A percentile compares a stretch with the other conserved stretches of the same genome.
Evolutionary conservation across 2,888 invertebrate species (phyloP).

Genomic region (Polydrusus cervinus): DNA sequence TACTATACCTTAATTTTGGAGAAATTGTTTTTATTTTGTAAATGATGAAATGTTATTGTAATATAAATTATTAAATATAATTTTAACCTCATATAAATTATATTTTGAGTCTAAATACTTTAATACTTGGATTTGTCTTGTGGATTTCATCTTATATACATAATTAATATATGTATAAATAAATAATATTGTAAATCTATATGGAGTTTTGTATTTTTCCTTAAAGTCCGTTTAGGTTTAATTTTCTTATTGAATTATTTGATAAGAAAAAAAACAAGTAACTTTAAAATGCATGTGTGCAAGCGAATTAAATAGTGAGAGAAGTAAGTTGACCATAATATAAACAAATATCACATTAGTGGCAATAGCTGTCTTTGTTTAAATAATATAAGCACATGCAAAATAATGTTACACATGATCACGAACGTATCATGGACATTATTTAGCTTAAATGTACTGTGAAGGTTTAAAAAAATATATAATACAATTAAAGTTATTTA

Average conservation of each 20-base stretch:
- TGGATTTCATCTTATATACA: conserved; percentile 72
- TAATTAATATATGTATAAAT: conserved; percentile 72
- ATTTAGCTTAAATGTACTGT: too few relatives aligned
- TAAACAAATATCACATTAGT: too few relatives aligned
- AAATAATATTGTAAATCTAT: conserved; percentile 71
- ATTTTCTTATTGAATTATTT: neutral
- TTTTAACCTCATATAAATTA: conserved; percentile 66
- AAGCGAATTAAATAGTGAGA: too few relatives aligned
- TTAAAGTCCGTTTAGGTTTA: neutral
- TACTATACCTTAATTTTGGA: conserved; percentile 36
- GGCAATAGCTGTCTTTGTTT: too few relatives aligned
- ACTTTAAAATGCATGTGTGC: too few relatives aligned
- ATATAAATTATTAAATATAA: conserved; percentile 63
- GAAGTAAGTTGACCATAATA: too few relatives aligned
- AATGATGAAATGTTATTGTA: conserved; percentile 64
- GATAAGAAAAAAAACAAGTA: too few relatives aligned
- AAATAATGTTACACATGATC: too few relatives aligned
- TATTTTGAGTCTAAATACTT: conserved; percentile 67
- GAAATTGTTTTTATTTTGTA: conserved; percentile 63
- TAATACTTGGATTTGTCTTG: conserved; percentile 70
- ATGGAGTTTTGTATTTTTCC: conserved; percentile 39
- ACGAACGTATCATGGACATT: too few relatives aligned
- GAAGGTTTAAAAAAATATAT: too few relatives aligned
- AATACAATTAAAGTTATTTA: too few relatives aligned
- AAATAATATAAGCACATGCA: too few relatives aligned